Base-by-base conservation (phyloP, 2,888 invertebrate genomes). In the Elaeidobius kamerunicus region DNA sequence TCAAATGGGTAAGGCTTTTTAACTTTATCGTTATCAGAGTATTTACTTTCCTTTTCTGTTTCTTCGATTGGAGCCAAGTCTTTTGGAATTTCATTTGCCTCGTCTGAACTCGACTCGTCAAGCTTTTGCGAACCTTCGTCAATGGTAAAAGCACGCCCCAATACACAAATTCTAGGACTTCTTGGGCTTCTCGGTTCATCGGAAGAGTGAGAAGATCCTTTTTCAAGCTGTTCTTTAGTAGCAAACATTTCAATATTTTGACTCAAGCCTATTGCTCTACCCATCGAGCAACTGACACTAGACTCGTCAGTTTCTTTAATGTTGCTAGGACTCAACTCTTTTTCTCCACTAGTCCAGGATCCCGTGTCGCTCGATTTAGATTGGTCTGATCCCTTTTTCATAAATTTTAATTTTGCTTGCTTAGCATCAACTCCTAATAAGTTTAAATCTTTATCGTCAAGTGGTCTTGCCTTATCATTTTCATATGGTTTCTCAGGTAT, bases 321-420 rank as follows among this genome's bases (percentile, higher is more conserved):
- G 64, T 75, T 55, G 43, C 85, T 83, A 63, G 84, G 85, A 64
- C 84, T 85, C 1, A 76, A 74, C 66, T 84, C 84, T 69, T 84
- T 85, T 67, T 86, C 86, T n/a, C 85, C 83, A 63, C 85, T 86
- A 0, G 88, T 88, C 86, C 87, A 88, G 0, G 88, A 88, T 23
- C 73, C 74, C 0, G 85, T 85, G 65, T 89, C 88, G 2, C 88
- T 88, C 63, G 88, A 88, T 60, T 83, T 77, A 1, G 88, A 88
- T 54, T 86, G 83, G 67, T 88, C 88, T 1, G 85, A 81, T 60
- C 84, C 86, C 17, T 85, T 71, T 65, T 86, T 84, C 2, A 83
- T 70, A 38, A 82, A 66, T 63, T 81, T 81, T 56, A 75, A 75
- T 47, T 71, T 73, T 15, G 61, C 63, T 39, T 78, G 75, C 63